Evolutionary conservation across 2,113 vertebrate species (phyloP).

Genomic region (Connochaetes taurinus): DNA sequence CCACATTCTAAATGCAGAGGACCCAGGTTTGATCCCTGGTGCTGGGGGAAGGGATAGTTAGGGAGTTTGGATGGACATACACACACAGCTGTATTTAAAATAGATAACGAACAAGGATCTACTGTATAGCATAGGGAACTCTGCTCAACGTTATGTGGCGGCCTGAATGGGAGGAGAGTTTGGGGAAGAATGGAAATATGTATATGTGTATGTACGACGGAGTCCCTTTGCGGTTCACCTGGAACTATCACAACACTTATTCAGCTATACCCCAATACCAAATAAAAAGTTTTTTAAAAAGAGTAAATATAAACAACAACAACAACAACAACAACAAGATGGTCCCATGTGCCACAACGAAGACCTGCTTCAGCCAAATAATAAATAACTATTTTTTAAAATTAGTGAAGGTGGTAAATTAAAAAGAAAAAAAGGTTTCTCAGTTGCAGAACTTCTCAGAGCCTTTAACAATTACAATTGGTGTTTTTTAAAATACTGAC

Average conservation of each 20-base stretch:
- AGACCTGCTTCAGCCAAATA: background rate
- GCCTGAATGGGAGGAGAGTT: background rate
- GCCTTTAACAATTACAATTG: background rate
- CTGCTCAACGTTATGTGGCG: background rate
- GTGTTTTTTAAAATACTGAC: background rate
- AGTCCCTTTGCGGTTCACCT: background rate
- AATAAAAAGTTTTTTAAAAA: background rate
- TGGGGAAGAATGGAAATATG: background rate
- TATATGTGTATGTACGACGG: background rate
- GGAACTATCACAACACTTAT: background rate
- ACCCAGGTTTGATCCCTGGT: background rate
- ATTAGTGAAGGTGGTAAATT: background rate
- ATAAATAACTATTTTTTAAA: background rate
- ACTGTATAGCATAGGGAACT: background rate
- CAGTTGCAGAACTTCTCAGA: background rate
- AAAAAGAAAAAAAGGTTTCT: background rate
- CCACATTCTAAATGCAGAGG: background rate
- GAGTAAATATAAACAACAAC: background rate
- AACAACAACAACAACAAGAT: background rate
- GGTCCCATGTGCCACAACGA: background rate
- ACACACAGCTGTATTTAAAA: background rate
- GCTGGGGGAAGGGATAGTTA: background rate
- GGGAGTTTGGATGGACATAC: background rate
- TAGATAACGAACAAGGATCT: background rate
- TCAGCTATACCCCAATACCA: background rate